Evolutionary conservation across 1,140 invertebrate species (phyloP).

Genomic region (Calycopis cecrops): DNA sequence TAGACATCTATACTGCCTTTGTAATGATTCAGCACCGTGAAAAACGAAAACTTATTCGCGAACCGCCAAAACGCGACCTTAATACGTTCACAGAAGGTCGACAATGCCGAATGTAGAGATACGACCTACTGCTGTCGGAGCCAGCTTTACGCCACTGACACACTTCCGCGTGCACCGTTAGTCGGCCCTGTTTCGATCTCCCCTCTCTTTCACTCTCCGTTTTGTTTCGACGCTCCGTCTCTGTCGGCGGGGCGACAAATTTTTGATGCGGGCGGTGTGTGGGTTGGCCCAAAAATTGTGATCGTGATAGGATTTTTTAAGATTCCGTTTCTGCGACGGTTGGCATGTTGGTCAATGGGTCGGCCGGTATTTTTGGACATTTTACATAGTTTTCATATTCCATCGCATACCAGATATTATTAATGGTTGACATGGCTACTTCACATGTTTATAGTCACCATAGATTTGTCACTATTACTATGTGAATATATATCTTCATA

Average conservation of each 20-base stretch:
- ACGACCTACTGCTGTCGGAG: slow-evolving; percentile 38
- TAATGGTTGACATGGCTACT: not conserved
- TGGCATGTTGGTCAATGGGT: slow-evolving; percentile 46
- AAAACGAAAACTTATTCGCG: slow-evolving; percentile 61
- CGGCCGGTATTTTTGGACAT: slow-evolving; percentile 26
- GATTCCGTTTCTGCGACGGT: slow-evolving; percentile 35
- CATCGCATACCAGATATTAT: not conserved
- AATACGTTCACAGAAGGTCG: slow-evolving; percentile 54
- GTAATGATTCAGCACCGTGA: slow-evolving; percentile 68
- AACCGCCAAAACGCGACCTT: slow-evolving; percentile 38
- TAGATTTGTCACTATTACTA: too few relatives aligned
- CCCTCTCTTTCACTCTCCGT: slow-evolving; percentile 67
- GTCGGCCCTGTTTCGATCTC: slow-evolving; percentile 57
- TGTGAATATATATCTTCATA: too few relatives aligned
- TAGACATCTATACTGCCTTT: slow-evolving; percentile 51
- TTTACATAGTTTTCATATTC: slow-evolving; percentile 10
- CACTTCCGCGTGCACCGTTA: slow-evolving; percentile 71
- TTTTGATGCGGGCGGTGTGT: slow-evolving; percentile 67
- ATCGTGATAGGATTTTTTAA: slow-evolving; percentile 66
- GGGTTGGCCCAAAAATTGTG: slow-evolving; percentile 65
- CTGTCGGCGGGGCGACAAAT: slow-evolving; percentile 58
- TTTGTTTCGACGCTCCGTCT: slow-evolving; percentile 34
- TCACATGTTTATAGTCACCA: too few relatives aligned
- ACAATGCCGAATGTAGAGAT: slow-evolving; percentile 31
- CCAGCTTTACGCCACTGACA: slow-evolving; percentile 65